Conservation (phyloP, 2,888 invertebrate genomes). For the Oxytorus armatus region DNA sequence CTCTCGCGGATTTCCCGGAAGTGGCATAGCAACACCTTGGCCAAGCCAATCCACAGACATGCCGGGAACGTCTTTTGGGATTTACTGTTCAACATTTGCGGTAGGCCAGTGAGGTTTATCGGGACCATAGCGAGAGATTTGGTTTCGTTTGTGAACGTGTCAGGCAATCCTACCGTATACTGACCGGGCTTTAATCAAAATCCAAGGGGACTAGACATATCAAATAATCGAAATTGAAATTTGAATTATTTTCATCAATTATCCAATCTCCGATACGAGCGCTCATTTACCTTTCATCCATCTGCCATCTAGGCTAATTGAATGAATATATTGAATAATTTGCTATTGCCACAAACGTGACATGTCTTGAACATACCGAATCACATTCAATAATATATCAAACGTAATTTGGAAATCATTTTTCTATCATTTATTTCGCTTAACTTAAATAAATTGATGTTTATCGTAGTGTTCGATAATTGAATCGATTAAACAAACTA, state of each 20-base stretch:
- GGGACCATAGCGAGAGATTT: slow-evolving; percentile 58
- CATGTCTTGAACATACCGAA: no score
- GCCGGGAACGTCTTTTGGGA: slow-evolving; percentile 68
- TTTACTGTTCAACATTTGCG: slow-evolving; percentile 68
- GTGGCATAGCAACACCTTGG: slow-evolving; percentile 53
- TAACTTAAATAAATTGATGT: no score
- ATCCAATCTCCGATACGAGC: neutral
- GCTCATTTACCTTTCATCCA: neutral
- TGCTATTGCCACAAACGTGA: neutral
- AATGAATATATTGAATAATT: neutral
- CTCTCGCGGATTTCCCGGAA: slow-evolving; percentile 61
- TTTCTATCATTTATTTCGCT: no score
- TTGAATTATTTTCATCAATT: slow-evolving; percentile 13
- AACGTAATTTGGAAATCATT: no score
- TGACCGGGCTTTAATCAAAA: slow-evolving; percentile 55
- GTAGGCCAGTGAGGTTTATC: slow-evolving; percentile 67
- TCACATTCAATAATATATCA: no score
- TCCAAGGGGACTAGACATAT: slow-evolving; percentile 38
- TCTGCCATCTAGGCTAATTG: neutral
- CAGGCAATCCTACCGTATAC: slow-evolving; percentile 59
- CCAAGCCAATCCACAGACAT: slow-evolving; percentile 59
- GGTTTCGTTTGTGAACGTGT: slow-evolving; percentile 47
- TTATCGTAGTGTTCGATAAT: no score
- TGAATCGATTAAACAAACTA: no score
- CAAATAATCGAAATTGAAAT: slow-evolving; percentile 29